A percentile compares a stretch with the other conserved stretches of the same genome.
Evolutionary conservation across 2,113 vertebrate species (phyloP).

Genomic region (Amphiprion percula): DNA sequence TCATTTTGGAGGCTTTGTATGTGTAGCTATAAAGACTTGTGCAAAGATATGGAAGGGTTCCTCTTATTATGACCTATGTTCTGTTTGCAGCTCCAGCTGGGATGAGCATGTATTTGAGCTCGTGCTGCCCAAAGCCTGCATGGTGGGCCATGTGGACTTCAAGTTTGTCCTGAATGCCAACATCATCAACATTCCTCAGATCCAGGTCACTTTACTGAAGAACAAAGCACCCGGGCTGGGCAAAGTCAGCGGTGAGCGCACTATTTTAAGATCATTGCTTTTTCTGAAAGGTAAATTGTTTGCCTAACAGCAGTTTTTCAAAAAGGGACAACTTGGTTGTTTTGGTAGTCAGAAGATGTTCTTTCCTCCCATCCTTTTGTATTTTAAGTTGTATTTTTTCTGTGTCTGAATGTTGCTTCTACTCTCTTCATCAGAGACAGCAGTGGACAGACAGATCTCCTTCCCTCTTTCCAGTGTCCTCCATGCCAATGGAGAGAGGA

Average conservation of each 20-base stretch:
- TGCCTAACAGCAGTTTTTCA: too few relatives aligned
- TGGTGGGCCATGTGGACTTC: constrained; percentile 99
- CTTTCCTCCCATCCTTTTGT: neutral
- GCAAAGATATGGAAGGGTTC: neutral
- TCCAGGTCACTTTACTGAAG: constrained; percentile 98
- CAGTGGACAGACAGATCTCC: constrained; percentile 95
- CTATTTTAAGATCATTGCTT: neutral
- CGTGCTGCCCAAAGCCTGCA: constrained; percentile 98
- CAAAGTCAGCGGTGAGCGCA: constrained; percentile 94
- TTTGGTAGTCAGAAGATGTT: too few relatives aligned
- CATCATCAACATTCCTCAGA: constrained; percentile 98
- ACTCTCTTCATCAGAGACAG: constrained; percentile 87
- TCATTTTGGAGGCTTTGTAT: neutral
- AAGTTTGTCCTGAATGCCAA: constrained; percentile 98
- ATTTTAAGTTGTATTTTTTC: neutral
- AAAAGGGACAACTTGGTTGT: too few relatives aligned
- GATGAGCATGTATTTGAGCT: constrained; percentile 98
- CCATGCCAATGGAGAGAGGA: constrained; percentile 93
- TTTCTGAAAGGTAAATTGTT: too few relatives aligned
- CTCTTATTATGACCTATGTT: neutral
- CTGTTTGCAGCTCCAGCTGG: constrained; percentile 92
- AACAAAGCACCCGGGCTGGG: constrained; percentile 97
- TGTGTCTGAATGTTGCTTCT: constrained; percentile 2
- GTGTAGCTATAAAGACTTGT: neutral
- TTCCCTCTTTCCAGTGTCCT: constrained; percentile 94